A percentile compares a stretch with the other conserved stretches of the same genome.
Evolutionary conservation across 2,113 vertebrate genomes (phyloP).

Genomic region (Mustelus asterias): DNA sequence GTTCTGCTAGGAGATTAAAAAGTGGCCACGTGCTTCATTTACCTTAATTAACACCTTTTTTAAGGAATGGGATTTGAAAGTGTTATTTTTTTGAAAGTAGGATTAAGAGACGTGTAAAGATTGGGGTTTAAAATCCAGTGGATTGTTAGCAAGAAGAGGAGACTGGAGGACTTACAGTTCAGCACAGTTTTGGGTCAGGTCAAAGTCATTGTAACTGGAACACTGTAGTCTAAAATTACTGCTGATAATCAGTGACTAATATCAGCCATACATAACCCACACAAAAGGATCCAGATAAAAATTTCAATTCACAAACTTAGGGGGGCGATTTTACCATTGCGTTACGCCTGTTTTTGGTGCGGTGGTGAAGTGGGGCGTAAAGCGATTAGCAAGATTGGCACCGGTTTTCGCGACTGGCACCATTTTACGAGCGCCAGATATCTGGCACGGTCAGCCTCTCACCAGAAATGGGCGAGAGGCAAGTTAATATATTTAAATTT

Average conservation of each 20-base stretch:
- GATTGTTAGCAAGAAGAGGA: background rate
- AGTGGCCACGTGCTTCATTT: background rate
- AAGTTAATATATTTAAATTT: no score
- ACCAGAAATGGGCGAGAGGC: no score
- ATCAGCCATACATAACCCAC: background rate
- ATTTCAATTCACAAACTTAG: background rate
- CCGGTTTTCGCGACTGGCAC: no score
- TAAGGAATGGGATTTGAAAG: background rate
- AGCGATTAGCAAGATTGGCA: no score
- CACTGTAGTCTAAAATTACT: background rate
- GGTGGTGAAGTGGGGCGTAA: no score
- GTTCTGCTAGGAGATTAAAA: background rate
- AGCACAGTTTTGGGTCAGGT: background rate
- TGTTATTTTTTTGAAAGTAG: background rate
- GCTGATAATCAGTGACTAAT: background rate
- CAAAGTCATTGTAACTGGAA: background rate
- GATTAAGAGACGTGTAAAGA: background rate
- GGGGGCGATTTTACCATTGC: no score
- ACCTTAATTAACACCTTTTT: background rate
- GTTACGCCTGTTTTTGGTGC: no score
- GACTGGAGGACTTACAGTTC: background rate
- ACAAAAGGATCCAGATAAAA: background rate
- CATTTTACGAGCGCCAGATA: no score
- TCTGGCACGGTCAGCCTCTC: no score
- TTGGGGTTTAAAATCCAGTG: background rate